Evolutionary conservation across 2,888 invertebrate species (phyloP).

Genomic region (Troides aeacus): DNA sequence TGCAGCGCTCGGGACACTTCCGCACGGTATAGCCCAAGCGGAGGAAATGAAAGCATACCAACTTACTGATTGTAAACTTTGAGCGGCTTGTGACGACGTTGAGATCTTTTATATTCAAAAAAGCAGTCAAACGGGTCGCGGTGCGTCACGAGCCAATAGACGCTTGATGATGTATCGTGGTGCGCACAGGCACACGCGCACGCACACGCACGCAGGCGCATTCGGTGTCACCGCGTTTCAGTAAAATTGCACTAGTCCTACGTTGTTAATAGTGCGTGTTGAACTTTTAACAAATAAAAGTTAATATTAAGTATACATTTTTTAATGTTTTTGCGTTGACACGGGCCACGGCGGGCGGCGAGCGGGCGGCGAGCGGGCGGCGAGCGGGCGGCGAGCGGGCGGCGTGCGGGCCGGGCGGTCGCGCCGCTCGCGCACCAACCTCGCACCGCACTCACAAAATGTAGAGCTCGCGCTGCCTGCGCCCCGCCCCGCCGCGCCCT

Average conservation of each 20-base stretch:
- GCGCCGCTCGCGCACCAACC: background rate
- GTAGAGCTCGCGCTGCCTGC: constrained; percentile 1
- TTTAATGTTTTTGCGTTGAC: no score
- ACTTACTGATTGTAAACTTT: background rate
- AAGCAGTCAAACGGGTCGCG: constrained; percentile 25
- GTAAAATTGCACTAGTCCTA: no score
- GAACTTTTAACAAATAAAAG: no score
- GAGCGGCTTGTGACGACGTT: background rate
- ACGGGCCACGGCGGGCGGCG: background rate
- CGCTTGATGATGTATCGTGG: background rate
- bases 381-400: background rate
- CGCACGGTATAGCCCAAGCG: no score
- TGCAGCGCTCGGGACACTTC: no score
- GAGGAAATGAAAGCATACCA: no score
- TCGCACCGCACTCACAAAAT: background rate
- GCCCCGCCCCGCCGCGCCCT: background rate
- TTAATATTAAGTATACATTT: no score
- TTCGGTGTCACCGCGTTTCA: no score
- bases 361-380: background rate
- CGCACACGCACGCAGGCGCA: no score
- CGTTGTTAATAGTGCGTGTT: no score
- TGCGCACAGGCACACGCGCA: no score
- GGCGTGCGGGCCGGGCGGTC: background rate
- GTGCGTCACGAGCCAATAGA: constrained; percentile 22
- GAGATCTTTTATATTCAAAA: constrained; percentile 13